phyloP scores from a whole-genome alignment of 1,140 invertebrate genomes.

The Phthorimaea operculella region DNA sequence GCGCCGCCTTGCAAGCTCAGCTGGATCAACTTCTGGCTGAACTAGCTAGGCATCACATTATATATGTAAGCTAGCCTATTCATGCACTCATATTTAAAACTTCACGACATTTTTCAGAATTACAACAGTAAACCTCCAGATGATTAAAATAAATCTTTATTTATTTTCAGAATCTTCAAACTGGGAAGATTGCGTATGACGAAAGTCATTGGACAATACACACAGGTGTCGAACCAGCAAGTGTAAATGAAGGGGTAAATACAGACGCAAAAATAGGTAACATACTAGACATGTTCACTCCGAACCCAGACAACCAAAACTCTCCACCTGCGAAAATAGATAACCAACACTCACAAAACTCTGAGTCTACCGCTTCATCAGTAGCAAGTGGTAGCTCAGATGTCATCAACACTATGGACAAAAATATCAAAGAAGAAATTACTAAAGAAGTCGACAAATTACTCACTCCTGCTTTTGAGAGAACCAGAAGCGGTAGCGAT shows the following conservation, averaged over 20 bases:
- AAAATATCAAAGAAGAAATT: slow-evolving; percentile 38
- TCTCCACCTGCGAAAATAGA: too few relatives aligned
- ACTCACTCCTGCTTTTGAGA: slow-evolving; percentile 52
- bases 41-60: slow-evolving; percentile 37
- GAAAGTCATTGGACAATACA: slow-evolving; percentile 38
- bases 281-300: slow-evolving; percentile 34
- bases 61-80: slow-evolving; percentile 37
- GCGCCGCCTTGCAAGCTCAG: slow-evolving; percentile 62
- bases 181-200: slow-evolving; percentile 36
- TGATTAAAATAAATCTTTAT: neutral
- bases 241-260: slow-evolving; percentile 10
- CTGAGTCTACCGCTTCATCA: slow-evolving; percentile 42
- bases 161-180: slow-evolving; percentile 46
- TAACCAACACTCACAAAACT: slow-evolving; percentile 14
- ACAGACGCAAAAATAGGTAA: slow-evolving; percentile 45
- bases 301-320: slow-evolving; percentile 30
- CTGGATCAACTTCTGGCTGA: slow-evolving; percentile 36
- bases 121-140: too few relatives aligned
- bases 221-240: slow-evolving; percentile 9
- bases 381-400: slow-evolving; percentile 43
- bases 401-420: slow-evolving; percentile 33
- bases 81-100: too few relatives aligned
- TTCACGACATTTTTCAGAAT: neutral
- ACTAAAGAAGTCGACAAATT: slow-evolving; percentile 59
- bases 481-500: slow-evolving; percentile 57